Conservation (phyloP, 2,888 invertebrate species). For the Drosophila melanosoma region DNA sequence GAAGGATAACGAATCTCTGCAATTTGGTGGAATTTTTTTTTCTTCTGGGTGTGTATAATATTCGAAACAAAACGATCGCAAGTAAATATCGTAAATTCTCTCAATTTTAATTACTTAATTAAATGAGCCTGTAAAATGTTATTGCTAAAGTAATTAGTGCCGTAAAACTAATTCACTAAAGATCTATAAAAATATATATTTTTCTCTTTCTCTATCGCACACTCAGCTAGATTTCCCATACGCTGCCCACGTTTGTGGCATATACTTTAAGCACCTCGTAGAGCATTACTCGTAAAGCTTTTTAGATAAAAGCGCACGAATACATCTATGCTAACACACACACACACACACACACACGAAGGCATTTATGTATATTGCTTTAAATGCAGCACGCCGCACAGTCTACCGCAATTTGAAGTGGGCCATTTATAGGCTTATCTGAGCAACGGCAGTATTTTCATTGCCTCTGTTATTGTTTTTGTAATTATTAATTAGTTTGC, state of each 20-base stretch:
- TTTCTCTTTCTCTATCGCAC: not conserved
- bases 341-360: not conserved
- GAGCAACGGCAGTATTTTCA: slow-evolving; percentile 60
- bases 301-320: slow-evolving; percentile 20
- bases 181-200: not conserved
- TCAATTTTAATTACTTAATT: slow-evolving; percentile 2
- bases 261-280: slow-evolving; percentile 9
- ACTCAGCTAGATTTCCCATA: not conserved
- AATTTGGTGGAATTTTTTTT: not conserved
- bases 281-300: not conserved
- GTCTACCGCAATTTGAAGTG: slow-evolving; percentile 39
- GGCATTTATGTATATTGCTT: slow-evolving; percentile 11
- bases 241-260: slow-evolving; percentile 1
- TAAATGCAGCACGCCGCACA: slow-evolving; percentile 51
- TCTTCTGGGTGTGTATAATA: not conserved
- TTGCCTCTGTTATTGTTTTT: slow-evolving; percentile 68
- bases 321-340: not conserved
- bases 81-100: not conserved
- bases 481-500: slow-evolving; percentile 78
- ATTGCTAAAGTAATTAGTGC: slow-evolving; percentile 5
- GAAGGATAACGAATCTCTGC: not conserved
- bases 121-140: not conserved
- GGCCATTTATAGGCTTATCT: slow-evolving; percentile 66
- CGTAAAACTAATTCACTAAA: slow-evolving; percentile 10
- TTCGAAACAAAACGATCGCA: not conserved